Evolutionary conservation across 64 coral and sea anemone species (phyloP).

Genomic region (Stichodactyla helianthus): DNA sequence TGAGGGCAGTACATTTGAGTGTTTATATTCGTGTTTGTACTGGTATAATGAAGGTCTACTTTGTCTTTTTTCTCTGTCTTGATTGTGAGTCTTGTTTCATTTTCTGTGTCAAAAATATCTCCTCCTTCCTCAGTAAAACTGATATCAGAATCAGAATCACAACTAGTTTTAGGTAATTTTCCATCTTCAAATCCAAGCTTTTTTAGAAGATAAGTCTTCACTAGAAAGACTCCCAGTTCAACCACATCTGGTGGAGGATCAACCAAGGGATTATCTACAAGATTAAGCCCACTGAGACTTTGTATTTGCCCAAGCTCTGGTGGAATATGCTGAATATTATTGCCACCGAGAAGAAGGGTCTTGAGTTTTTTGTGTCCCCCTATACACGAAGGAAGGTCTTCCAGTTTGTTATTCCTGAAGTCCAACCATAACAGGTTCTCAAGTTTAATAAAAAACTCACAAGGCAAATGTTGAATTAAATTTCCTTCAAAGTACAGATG

Average conservation of each 20-base stretch:
- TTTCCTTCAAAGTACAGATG: constrained; percentile 67
- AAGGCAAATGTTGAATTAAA: constrained; percentile 40
- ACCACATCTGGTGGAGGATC: constrained; percentile 54
- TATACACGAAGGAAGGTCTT: constrained; percentile 46
- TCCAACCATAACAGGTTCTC: constrained; percentile 62
- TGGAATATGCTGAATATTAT: constrained; percentile 47
- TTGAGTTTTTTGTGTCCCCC: constrained; percentile 42
- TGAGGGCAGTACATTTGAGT: not conserved
- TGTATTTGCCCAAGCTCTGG: constrained; percentile 48
- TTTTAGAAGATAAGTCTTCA: constrained; percentile 40
- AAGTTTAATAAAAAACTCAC: constrained; percentile 46
- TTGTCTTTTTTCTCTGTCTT: not conserved
- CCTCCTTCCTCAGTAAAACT: not conserved
- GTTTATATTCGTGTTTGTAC: not conserved
- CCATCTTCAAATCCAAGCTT: constrained; percentile 42
- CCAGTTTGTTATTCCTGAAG: constrained; percentile 59
- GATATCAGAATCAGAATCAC: not conserved
- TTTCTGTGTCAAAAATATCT: not conserved
- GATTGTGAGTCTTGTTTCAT: not conserved
- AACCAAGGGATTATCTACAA: constrained; percentile 44
- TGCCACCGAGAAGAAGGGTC: constrained; percentile 60
- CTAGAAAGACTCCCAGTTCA: constrained; percentile 41
- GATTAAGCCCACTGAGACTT: constrained; percentile 57
- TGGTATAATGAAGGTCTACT: not conserved
- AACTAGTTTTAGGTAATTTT: not conserved